Percentiles rank a stretch among this genome's conserved stretches.
Evolutionary conservation across 2,888 invertebrate species (phyloP).

Genomic region (Emesis russula): DNA sequence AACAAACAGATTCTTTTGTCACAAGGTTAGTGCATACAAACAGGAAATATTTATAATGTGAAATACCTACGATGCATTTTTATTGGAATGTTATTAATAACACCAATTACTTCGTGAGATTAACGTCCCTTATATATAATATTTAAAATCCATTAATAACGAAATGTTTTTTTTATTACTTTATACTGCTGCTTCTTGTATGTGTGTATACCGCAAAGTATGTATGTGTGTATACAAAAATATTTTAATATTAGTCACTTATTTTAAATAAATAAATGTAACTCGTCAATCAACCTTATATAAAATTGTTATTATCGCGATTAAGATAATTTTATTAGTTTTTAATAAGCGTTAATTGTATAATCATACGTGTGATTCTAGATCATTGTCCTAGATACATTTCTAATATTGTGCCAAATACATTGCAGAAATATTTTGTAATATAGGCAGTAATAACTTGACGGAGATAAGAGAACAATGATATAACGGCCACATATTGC

Average conservation of each 20-base stretch:
- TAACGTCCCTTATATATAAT: no score
- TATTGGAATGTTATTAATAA: not conserved
- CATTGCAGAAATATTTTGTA: constrained; percentile 63
- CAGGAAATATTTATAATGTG: not conserved
- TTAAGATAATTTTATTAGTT: not conserved
- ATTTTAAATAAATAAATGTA: not conserved
- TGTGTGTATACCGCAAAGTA: no score
- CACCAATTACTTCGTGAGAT: no score
- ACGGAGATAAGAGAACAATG: constrained; percentile 85
- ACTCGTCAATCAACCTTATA: not conserved
- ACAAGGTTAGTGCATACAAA: not conserved
- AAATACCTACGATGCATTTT: not conserved
- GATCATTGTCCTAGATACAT: constrained; percentile 1
- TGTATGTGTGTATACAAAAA: no score
- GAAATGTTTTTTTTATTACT: no score
- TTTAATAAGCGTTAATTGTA: constrained; percentile 16
- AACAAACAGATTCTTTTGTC: not conserved
- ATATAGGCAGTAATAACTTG: constrained; percentile 57
- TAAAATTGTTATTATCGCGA: not conserved
- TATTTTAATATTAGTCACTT: not conserved
- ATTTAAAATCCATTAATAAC: no score
- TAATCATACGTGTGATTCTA: not conserved
- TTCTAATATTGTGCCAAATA: constrained; percentile 39
- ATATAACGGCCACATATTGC: constrained; percentile 69
- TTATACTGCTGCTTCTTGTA: no score